These are phyloP conservation scores for Thamnaconus septentrionalis DNA, from an alignment of 2,113 vertebrate species.

Conservation along the genomic window DNA sequence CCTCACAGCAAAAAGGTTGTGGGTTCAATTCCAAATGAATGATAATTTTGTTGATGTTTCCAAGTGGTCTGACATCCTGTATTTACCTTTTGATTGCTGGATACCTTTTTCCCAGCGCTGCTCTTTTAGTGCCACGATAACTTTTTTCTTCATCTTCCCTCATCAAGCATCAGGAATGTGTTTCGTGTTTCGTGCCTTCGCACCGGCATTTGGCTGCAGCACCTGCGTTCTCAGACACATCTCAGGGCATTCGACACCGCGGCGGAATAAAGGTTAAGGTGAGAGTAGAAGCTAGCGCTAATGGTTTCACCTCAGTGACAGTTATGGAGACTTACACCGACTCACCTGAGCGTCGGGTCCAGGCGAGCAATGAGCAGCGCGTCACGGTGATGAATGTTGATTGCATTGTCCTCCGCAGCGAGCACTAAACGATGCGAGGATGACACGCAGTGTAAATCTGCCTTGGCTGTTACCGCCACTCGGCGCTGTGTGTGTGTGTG, in stretches of 20 bases:
- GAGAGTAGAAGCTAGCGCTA: constrained; percentile 18
- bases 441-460: constrained; percentile 58
- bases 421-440: constrained; percentile 58
- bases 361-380: constrained; percentile 34
- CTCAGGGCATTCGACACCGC: background rate
- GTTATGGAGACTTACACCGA: constrained; percentile 54
- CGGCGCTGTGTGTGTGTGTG: constrained; percentile 5
- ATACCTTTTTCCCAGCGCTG: no score
- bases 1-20: background rate
- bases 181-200: background rate
- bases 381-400: constrained; percentile 55
- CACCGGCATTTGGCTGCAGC: background rate
- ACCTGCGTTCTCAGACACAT: background rate
- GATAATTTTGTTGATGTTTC: no score
- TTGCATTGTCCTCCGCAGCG: constrained; percentile 47
- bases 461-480: constrained; percentile 4
- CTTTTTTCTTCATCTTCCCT: background rate
- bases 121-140: background rate
- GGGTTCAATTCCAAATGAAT: background rate
- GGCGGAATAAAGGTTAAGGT: constrained; percentile 17
- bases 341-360: constrained; percentile 41
- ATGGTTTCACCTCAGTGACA: constrained; percentile 47
- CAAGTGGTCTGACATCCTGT: no score
- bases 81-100: no score
- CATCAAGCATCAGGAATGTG: background rate